Evolutionary conservation across 1,140 invertebrate species (phyloP).

Genomic region (Epicauta chinensis): DNA sequence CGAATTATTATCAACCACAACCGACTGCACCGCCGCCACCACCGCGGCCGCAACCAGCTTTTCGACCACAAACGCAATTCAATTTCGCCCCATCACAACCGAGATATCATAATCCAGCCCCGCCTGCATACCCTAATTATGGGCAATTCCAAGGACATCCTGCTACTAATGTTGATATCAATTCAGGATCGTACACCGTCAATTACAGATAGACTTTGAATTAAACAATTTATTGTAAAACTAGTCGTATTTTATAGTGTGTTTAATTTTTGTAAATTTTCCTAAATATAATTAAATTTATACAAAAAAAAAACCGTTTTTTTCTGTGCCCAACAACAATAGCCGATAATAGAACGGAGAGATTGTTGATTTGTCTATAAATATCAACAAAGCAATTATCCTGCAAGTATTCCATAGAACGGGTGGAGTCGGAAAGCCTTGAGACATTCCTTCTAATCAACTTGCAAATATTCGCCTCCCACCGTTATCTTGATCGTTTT

Average conservation of each 20-base stretch:
- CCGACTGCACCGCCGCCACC: constrained; percentile 19
- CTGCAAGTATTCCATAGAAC: not conserved
- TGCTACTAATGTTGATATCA: constrained; percentile 57
- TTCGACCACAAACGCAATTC: constrained; percentile 29
- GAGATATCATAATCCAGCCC: constrained; percentile 28
- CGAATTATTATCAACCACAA: constrained; percentile 19
- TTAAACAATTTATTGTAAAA: not conserved
- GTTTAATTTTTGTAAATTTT: not conserved
- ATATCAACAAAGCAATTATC: constrained; percentile 3
- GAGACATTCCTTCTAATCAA: constrained; percentile 6
- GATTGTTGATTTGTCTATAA: no score
- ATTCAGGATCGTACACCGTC: constrained; percentile 62
- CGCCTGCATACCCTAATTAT: constrained; percentile 35
- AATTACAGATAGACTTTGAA: constrained; percentile 45
- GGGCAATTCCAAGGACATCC: constrained; percentile 51
- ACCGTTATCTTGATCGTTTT: no score
- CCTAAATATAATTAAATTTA: no score
- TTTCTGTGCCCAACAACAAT: no score
- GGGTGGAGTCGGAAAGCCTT: constrained; percentile 26
- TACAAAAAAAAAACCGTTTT: no score
- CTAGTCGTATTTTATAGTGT: constrained; percentile 1
- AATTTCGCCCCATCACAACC: constrained; percentile 34
- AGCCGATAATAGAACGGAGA: no score
- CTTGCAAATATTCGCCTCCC: no score
- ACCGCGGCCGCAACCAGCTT: constrained; percentile 21